phyloP scores from a whole-genome alignment of 2,113 vertebrate species.

The Tenebrosternarchus preto region DNA sequence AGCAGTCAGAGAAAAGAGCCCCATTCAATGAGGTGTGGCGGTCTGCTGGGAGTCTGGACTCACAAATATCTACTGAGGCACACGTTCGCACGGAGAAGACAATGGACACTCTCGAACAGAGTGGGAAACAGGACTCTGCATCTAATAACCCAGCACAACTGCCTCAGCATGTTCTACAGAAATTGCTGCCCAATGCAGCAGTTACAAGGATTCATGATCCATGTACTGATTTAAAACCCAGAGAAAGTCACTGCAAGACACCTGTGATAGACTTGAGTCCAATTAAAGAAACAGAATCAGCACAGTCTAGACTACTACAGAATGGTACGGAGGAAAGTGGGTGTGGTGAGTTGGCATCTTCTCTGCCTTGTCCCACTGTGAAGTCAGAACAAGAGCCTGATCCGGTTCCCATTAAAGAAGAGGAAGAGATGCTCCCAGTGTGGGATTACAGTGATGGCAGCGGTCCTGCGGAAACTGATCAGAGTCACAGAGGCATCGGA shows the following conservation, averaged over 20 bases:
- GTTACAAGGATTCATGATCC: conserved; percentile 19
- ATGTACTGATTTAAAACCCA: conserved; percentile 18
- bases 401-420: conserved; percentile 53
- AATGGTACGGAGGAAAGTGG: conserved; percentile 6
- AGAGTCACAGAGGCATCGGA: conserved; percentile 34
- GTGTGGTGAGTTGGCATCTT: background rate
- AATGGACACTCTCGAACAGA: conserved; percentile 8
- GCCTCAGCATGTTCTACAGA: conserved; percentile 39
- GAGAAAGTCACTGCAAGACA: conserved; percentile 21
- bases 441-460: conserved; percentile 49
- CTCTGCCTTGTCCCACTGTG: conserved; percentile 25
- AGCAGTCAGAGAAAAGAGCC: conserved; percentile 41
- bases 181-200: conserved; percentile 4
- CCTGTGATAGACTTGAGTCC: conserved; percentile 26
- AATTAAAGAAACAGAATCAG: conserved; percentile 38
- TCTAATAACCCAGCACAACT: conserved; percentile 11
- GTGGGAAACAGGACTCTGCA: conserved; percentile 29
- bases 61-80: conserved; percentile 8
- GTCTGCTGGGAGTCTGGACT: conserved; percentile 32
- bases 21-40: conserved; percentile 31
- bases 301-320: conserved; percentile 18
- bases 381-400: conserved; percentile 41
- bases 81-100: conserved; percentile 11
- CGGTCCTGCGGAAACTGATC: conserved; percentile 46
- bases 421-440: conserved; percentile 54